Conservation (phyloP, 1,140 invertebrate species). For the Phthorimaea operculella region DNA sequence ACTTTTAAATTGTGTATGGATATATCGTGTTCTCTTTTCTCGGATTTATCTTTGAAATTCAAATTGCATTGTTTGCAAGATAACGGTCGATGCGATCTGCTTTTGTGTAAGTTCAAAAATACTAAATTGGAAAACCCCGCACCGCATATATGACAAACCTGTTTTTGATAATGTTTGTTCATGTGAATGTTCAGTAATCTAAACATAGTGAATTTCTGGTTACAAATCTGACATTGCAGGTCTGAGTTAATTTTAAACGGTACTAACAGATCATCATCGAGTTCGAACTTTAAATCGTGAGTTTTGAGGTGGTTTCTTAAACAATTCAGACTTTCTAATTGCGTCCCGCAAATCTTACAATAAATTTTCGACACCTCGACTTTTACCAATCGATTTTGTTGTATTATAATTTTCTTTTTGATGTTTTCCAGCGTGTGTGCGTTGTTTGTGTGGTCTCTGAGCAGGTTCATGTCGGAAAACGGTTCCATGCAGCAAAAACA, state of each 20-base stretch:
- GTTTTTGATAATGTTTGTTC: constrained; percentile 52
- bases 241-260: constrained; percentile 39
- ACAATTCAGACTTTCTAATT: constrained; percentile 20
- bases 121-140: constrained; percentile 43
- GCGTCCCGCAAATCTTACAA: constrained; percentile 34
- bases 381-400: constrained; percentile 48
- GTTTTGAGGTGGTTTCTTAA: constrained; percentile 31
- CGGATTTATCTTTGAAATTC: constrained; percentile 25
- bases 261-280: constrained; percentile 34
- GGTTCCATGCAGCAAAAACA: constrained; percentile 52
- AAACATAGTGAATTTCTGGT: constrained; percentile 34
- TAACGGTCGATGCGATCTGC: constrained; percentile 31
- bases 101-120: constrained; percentile 49
- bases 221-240: constrained; percentile 47
- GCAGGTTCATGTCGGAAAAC: constrained; percentile 32
- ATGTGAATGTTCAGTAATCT: constrained; percentile 49
- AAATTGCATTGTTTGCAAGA: constrained; percentile 33
- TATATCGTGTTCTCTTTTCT: constrained; percentile 41
- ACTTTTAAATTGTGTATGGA: constrained; percentile 28
- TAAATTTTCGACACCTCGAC: constrained; percentile 40
- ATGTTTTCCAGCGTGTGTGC: constrained; percentile 35
- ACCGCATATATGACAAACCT: constrained; percentile 50
- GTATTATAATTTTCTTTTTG: constrained; percentile 43
- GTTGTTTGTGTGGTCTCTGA: constrained; percentile 28
- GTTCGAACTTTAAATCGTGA: constrained; percentile 32